phyloP scores from a whole-genome alignment of 2,113 vertebrate genomes.

The Megaptera novaeangliae region DNA sequence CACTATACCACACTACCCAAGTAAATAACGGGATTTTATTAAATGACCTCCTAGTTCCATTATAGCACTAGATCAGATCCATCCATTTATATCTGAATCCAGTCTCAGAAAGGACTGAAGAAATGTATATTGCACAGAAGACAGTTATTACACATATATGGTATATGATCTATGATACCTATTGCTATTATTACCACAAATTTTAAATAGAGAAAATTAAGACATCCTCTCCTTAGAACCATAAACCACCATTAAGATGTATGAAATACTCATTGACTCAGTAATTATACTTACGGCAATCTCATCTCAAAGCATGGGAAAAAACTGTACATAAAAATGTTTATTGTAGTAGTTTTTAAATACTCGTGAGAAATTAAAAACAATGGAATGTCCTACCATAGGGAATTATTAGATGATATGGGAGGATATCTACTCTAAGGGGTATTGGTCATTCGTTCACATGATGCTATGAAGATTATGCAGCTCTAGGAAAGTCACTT shows the following conservation, averaged over 20 bases:
- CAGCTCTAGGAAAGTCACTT: neutral
- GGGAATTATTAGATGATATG: neutral
- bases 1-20: neutral
- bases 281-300: neutral
- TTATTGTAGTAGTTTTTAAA: neutral
- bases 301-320: neutral
- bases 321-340: neutral
- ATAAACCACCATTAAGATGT: neutral
- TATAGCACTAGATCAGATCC: neutral
- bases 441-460: neutral
- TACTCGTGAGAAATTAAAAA: neutral
- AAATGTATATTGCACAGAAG: neutral
- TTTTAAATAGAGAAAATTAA: constrained; percentile 21
- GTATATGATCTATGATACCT: neutral
- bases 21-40: neutral
- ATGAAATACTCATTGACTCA: neutral
- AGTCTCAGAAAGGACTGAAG: neutral
- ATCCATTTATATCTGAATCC: neutral
- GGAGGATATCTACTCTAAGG: neutral
- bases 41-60: neutral
- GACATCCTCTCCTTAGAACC: neutral
- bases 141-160: neutral
- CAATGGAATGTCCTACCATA: neutral
- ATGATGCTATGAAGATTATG: neutral
- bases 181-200: neutral